Base-by-base conservation (phyloP, 2,797 vertebrate genomes). In the Eulemur albifrons region DNA sequence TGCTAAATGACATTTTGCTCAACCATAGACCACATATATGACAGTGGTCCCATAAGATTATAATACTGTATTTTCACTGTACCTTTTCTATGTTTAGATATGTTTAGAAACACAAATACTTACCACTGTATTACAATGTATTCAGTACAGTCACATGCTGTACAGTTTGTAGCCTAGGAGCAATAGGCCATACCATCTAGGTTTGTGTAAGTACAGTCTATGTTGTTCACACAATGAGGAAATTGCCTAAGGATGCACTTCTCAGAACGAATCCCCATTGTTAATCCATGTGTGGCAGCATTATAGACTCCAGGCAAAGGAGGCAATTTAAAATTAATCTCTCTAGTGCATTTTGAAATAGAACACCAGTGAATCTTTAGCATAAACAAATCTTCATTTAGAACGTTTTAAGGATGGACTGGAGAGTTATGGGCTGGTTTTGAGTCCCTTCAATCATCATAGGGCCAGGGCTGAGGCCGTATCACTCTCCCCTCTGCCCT, bases 241-340 rank as follows among this genome's bases (percentile, higher is more conserved):
- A 48, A 73, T 32, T 30, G 50, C 50, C n/a, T 77, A 54, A 54
- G 50, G 50, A 54, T 25, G 23, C 50, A 35, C 50, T 77, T 52
- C 75, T 77, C n/a, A 54, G 75, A 77, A 8, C 0, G 12, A 35
- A 54, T 35, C 48, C 50, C n/a, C n/a, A 54, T 25, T 50, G n/a
- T 25, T 38, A 54, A 35, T n/a, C 21, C 50, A 54, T 15, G 21
- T 21, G n/a, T 77, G n/a, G n/a, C 21, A 54, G 50, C 21, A 52
- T 40, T 59, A 43, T 35, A 81, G 52, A 81, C 13, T 72, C 52
- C 18, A 57, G 18, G 48, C 48, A 87, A 80, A 89, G 90, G 57
- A 90, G 18, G 54, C 18, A 61, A 80, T 80, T 94, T 72, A 94
- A 77, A 94, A 90, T 61, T 72, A 87, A 65, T 81, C 69, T 77